Evolutionary conservation across 1,140 invertebrate species (phyloP), one percentile per base, ranked within the genome.

Genomic region (Sipha flava): DNA sequence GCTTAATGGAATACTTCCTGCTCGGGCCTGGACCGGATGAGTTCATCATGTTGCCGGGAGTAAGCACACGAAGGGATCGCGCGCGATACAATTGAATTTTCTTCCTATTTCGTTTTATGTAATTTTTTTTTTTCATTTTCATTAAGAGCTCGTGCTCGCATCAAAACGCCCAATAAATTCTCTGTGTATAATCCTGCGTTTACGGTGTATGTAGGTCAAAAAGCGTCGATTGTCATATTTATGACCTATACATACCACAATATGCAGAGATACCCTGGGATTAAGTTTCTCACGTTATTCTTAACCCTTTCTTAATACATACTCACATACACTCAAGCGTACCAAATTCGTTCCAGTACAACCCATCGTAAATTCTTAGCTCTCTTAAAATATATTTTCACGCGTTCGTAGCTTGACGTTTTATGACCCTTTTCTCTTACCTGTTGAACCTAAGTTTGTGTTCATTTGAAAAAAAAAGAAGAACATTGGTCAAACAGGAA

Each of bases 1-100:
- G 73, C 52, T 77, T 77, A 77, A 77, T 77, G 73, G 52, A 77
- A 57, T 47, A 43, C 21, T 77, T 77, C 73, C 73, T 77, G 72
- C 52, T 4, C 23, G 47, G 31, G 31, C 52, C 52, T 59, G 52
- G 73, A 77, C 73, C 73, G 73, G 73, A 77, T 77, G 73, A 77
- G 49, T 77, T 77, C 73, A 77, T 77, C 73, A 77, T 29, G 21
- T 57, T 21, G 49, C 34, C 34, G 6, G 29, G 26, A 40, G 14
- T 47, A 47, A 6, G 45, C 23, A 14, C 47, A 23, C 52, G 21
- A 77, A 59, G 37, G 52, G 73, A 77, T 54, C 31, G 14, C 66
- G 14, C 66, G 57, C 40, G 43, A 45, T 21, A 49, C 73, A 59
- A 29, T 77, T 43, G 34, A 77, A 77, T 77, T 40, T 77, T 77